A percentile compares a stretch with the other conserved stretches of the same genome.
These are phyloP conservation scores for Pelodiscus sinensis DNA, from an alignment of 2,113 vertebrate species.

Conservation along the genomic window DNA sequence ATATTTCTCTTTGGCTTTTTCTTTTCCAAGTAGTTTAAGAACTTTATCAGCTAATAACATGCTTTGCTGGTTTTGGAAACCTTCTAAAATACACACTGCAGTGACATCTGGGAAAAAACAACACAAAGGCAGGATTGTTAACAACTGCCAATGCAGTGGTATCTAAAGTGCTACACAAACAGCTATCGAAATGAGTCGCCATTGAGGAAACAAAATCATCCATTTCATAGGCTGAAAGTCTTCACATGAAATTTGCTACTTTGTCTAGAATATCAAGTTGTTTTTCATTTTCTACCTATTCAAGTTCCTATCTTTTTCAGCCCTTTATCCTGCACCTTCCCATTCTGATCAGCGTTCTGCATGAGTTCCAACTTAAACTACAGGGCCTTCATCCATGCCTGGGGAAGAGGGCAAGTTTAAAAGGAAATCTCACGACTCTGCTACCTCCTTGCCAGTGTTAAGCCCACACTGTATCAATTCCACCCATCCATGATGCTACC, in stretches of 20 bases:
- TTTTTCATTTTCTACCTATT: background rate
- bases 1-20: slow-evolving; percentile 99
- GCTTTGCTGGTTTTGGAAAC: slow-evolving; percentile 99
- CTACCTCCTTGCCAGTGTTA: background rate
- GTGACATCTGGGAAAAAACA: slow-evolving; percentile 89
- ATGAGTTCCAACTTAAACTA: background rate
- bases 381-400: background rate
- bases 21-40: slow-evolving; percentile 96
- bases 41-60: slow-evolving; percentile 99
- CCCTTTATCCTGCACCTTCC: background rate
- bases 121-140: background rate
- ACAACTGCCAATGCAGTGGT: background rate
- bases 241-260: background rate
- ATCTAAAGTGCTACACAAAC: background rate
- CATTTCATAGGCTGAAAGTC: background rate
- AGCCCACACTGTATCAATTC: background rate
- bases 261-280: background rate
- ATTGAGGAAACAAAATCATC: accelerated
- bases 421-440: background rate
- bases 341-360: background rate
- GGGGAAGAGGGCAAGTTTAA: background rate
- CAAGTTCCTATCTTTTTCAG: background rate
- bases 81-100: slow-evolving; percentile 97
- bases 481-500: background rate
- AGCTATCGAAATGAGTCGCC: background rate